Percentiles rank a stretch among this genome's conserved stretches.
These are phyloP conservation scores for Pipistrellus kuhlii DNA, from an alignment of 2,797 vertebrate species.

Conservation along the genomic window DNA sequence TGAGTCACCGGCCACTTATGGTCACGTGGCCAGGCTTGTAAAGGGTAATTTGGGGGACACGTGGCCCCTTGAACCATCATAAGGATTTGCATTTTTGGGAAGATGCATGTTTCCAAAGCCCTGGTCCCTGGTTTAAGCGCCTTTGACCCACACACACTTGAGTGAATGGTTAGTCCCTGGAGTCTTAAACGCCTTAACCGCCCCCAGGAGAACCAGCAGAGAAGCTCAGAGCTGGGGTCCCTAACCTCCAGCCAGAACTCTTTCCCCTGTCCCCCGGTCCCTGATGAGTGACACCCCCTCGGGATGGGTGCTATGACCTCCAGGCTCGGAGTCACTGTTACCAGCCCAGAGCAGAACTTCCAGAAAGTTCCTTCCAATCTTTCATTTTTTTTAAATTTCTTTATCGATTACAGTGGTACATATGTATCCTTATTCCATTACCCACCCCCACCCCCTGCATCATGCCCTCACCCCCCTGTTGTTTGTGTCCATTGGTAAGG, in stretches of 20 bases:
- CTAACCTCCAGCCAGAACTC: background rate
- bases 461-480: too few relatives aligned
- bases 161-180: background rate
- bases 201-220: background rate
- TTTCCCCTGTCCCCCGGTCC: background rate
- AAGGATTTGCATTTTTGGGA: background rate
- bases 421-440: too few relatives aligned
- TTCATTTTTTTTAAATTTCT: too few relatives aligned
- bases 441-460: too few relatives aligned
- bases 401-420: too few relatives aligned
- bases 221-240: background rate
- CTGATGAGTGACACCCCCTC: background rate
- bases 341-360: background rate
- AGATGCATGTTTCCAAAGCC: background rate
- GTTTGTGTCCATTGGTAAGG: too few relatives aligned
- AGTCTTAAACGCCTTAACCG: background rate
- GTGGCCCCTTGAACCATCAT: background rate
- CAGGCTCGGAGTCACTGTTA: background rate
- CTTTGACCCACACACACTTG: background rate
- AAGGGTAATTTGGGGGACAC: background rate
- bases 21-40: background rate
- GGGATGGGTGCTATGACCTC: background rate
- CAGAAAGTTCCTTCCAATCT: background rate
- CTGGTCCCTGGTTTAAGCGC: background rate
- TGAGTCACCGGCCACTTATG: background rate